A percentile compares a stretch with the other conserved stretches of the same genome.
Evolutionary conservation across 2,113 vertebrate species (phyloP).

Genomic region (Megalops atlanticus): DNA sequence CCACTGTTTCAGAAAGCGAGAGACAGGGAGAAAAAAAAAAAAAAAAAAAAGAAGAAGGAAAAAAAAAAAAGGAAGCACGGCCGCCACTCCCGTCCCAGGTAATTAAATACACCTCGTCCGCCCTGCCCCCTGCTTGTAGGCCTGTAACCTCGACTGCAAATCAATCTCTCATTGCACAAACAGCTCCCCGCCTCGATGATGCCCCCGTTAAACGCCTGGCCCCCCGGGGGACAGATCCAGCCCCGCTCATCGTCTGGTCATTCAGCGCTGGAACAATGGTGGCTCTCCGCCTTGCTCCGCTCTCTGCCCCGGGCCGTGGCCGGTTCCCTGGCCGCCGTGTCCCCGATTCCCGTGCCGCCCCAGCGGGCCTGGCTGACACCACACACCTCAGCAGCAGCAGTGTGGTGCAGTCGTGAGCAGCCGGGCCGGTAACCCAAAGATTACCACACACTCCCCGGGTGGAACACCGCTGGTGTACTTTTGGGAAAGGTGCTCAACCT

Average conservation of each 20-base stretch:
- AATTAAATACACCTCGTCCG: slow-evolving; percentile 21
- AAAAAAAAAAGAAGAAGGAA: neutral
- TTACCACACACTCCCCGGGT: no score
- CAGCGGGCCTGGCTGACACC: no score
- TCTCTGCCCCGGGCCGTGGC: neutral
- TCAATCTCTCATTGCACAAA: slow-evolving; percentile 4
- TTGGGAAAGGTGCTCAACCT: no score
- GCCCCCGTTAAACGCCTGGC: slow-evolving; percentile 18
- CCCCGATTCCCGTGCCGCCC: neutral
- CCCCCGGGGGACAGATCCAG: slow-evolving; percentile 12
- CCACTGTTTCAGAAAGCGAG: neutral
- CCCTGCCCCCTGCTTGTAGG: neutral
- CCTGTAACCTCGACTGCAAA: slow-evolving; percentile 8
- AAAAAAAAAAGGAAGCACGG: neutral
- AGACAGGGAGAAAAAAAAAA: slow-evolving; percentile 8
- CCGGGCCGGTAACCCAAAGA: no score
- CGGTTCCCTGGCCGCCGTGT: neutral
- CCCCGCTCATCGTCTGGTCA: slow-evolving; percentile 20
- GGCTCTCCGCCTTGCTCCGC: neutral
- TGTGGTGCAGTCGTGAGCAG: no score
- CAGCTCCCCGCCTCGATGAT: slow-evolving; percentile 13
- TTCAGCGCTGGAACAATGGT: neutral
- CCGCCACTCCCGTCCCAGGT: slow-evolving; percentile 12
- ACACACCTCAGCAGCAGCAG: no score
- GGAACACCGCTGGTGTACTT: no score